Conservation (phyloP, 2,113 vertebrate genomes). For the sheep (Ovis aries) region DNA sequence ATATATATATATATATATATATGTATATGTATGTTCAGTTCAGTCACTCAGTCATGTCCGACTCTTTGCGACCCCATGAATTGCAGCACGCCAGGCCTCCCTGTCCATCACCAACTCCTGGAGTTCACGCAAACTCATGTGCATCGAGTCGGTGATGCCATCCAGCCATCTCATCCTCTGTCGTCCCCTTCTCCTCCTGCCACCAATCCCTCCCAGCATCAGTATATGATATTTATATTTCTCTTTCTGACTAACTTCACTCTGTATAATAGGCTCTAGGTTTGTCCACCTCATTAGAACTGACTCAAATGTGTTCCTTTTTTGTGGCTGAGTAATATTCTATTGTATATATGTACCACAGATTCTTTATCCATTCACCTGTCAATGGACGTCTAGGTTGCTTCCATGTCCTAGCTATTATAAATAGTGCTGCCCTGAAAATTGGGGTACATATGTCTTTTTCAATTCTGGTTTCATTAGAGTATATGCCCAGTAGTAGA, state of each 20-base stretch:
- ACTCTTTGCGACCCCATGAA: too few species aligned
- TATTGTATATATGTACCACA: background rate
- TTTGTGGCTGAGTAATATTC: background rate
- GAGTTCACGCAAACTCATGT: too few species aligned
- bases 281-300: background rate
- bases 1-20: too few species aligned
- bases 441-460: background rate
- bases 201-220: too few species aligned
- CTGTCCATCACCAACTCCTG: too few species aligned
- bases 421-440: background rate
- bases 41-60: rapidly evolving
- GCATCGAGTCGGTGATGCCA: rapidly evolving
- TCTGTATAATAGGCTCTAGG: background rate
- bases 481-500: background rate
- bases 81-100: too few species aligned
- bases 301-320: background rate
- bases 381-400: background rate
- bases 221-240: background rate
- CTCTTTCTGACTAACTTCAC: background rate
- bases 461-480: background rate
- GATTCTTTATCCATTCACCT: background rate
- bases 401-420: background rate
- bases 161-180: too few species aligned
- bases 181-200: too few species aligned
- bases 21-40: background rate